These are phyloP conservation scores for Metopolophium dirhodum DNA, from an alignment of 1,140 invertebrate species.

Conservation along the genomic window DNA sequence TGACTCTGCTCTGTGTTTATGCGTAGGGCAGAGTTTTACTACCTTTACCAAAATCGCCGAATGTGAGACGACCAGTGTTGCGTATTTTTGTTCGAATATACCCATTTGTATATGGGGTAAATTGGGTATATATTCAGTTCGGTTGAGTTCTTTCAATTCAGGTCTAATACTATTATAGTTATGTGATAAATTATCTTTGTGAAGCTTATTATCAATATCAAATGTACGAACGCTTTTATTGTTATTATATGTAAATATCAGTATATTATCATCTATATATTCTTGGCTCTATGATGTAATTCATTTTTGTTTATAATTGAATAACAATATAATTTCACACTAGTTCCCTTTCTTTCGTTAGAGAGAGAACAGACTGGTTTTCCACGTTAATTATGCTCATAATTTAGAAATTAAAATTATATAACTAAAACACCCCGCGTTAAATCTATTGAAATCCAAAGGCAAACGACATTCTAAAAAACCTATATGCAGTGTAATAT, in stretches of 20 bases:
- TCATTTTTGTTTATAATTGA: not conserved
- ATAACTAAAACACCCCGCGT: rapidly evolving
- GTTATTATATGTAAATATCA: not conserved
- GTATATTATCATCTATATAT: no score
- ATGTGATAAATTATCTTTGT: not conserved
- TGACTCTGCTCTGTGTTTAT: not conserved
- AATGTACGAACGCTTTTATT: not conserved
- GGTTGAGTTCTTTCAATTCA: not conserved
- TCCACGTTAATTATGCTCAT: not conserved
- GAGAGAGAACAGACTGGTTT: not conserved
- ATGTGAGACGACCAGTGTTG: not conserved
- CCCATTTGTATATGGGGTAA: not conserved
- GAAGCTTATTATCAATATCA: not conserved
- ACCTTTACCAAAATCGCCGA: not conserved
- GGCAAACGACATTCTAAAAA: not conserved
- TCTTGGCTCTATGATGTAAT: not conserved
- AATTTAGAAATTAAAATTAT: not conserved
- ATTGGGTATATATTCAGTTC: not conserved
- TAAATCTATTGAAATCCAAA: not conserved
- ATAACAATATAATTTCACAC: not conserved
- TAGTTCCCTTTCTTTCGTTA: not conserved
- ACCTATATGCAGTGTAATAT: no score
- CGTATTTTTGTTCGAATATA: not conserved
- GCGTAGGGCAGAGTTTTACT: not conserved
- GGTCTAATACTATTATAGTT: not conserved